phyloP scores from a whole-genome alignment of 2,113 vertebrate species.

The Syngnathus scovelli region DNA sequence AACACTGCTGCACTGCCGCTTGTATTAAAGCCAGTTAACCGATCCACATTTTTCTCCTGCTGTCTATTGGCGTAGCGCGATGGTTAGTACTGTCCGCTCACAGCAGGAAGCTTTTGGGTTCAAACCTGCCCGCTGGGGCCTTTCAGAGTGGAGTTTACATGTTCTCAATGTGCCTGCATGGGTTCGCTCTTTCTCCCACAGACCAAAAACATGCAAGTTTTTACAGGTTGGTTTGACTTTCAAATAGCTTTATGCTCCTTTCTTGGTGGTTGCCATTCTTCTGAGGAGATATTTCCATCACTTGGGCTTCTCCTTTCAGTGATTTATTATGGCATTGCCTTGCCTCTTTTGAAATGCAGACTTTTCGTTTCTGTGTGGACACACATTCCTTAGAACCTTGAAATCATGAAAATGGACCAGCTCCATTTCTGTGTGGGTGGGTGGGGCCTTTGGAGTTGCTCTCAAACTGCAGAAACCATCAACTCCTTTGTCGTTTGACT shows the following conservation, averaged over 20 bases:
- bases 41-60: not conserved
- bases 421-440: too few species aligned
- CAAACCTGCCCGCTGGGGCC: slow-evolving; percentile 9
- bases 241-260: too few species aligned
- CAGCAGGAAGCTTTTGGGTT: slow-evolving; percentile 6
- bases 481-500: not conserved
- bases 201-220: slow-evolving; percentile 11
- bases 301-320: too few species aligned
- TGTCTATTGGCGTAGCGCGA: not conserved
- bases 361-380: too few species aligned
- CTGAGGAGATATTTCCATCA: too few species aligned
- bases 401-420: too few species aligned
- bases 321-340: too few species aligned
- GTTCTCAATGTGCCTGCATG: slow-evolving; percentile 7
- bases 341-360: too few species aligned
- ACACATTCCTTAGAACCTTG: too few species aligned
- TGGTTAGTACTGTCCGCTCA: slow-evolving; percentile 1
- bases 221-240: not conserved
- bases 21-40: not conserved
- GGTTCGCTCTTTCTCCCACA: slow-evolving; percentile 6
- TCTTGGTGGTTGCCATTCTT: too few species aligned
- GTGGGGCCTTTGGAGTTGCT: too few species aligned
- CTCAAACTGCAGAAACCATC: not conserved
- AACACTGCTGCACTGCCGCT: not conserved
- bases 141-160: slow-evolving; percentile 11